Base-by-base conservation (phyloP, 2,888 invertebrate species). In the Habroteleia sp. region DNA sequence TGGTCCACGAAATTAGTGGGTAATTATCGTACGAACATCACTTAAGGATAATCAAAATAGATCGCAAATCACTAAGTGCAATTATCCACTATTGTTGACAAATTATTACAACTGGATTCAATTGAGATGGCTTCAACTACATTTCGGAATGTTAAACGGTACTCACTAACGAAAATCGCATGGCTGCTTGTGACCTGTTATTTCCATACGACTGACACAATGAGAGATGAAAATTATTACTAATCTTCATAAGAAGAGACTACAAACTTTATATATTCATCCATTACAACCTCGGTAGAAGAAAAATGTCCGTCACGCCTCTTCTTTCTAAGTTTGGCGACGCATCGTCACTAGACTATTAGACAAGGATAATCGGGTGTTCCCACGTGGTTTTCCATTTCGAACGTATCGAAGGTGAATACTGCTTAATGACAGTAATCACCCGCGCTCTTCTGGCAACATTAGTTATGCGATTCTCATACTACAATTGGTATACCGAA, bases 281-380 rank as follows among this genome's bases (percentile, higher is more conserved):
- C 48, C 60, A 66, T 73, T 46, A 73, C 71, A 75, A 69, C 77
- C 77, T 77, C 77, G 75, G 33, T 35, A 35, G 66, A 54, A 73
- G 66, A 77, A 77, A 73, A 77, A 66, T 77, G 42, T 48, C 66
- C 48, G 62, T 73, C 77, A 77, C 77, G 75, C 77, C 77, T 77
- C 74, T 72, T 48, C 62, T 20, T 68, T 72, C 72, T 71, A 63
- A 72, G 75, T 76, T 76, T 76, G 75, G 75, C 62, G 71, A 71
- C 35, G 62, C 60, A 56, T 56, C 62, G 54, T 27, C 71, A 56
- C 16, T 52, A 31, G 29, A 72, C 62, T n/a, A n/a, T n/a, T 68
- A 68, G 72, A 72, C 72, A 72, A 76, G 48, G 68, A 72, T 76
- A 73, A 73, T 73, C 58, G 63, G 66, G 63, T 50, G 23, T 56